Conservation (phyloP, 1,140 invertebrate species). For the Musca domestica region DNA sequence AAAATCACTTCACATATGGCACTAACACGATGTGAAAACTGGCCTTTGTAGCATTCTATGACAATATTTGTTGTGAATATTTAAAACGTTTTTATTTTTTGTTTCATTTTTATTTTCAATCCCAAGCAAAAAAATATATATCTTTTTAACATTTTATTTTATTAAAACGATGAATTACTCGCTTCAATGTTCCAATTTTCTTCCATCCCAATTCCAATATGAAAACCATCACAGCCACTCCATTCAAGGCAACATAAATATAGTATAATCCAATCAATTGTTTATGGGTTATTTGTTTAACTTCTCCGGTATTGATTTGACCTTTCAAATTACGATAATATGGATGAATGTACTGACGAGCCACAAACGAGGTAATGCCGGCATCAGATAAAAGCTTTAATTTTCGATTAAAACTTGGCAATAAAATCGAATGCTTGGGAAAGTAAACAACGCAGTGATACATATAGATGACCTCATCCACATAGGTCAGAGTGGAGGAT, state of each 20-base stretch:
- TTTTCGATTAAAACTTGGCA: no score
- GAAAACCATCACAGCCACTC: background rate
- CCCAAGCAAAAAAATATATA: no score
- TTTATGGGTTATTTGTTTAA: background rate
- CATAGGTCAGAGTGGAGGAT: constrained; percentile 1
- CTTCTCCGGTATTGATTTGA: background rate
- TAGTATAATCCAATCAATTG: background rate
- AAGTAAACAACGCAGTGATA: constrained; percentile 23
- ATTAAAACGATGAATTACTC: background rate
- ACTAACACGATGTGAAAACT: no score
- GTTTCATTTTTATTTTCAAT: no score
- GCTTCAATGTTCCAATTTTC: background rate
- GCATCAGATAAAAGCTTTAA: background rate
- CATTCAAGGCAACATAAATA: background rate
- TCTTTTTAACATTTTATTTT: no score
- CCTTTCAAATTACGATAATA: constrained; percentile 2
- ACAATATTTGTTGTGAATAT: no score
- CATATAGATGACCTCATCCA: constrained; percentile 16
- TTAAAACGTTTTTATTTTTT: no score
- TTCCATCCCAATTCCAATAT: background rate
- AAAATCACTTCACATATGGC: no score
- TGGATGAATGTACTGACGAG: background rate
- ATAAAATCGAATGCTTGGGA: constrained; percentile 19
- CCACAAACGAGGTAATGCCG: constrained; percentile 20
- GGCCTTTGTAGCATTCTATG: no score